Evolutionary conservation across 2,888 invertebrate species (phyloP).

Genomic region (Mongoloraphidia duomilia): DNA sequence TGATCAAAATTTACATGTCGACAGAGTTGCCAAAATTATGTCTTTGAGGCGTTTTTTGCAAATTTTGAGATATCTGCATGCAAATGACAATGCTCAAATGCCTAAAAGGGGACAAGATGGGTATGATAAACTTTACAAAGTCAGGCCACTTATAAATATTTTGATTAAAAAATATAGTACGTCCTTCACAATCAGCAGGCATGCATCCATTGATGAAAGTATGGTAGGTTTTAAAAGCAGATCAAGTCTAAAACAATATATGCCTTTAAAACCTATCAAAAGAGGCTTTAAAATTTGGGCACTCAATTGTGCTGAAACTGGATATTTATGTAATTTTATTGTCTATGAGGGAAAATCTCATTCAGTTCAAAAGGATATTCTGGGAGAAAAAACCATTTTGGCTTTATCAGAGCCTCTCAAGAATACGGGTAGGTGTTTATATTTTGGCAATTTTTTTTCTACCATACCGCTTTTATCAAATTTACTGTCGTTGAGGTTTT

Average conservation of each 20-base stretch:
- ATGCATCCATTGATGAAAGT: no score
- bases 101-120: conserved; percentile 2
- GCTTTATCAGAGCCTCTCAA: conserved; percentile 16
- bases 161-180: no score
- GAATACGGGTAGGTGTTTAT: conserved; percentile 16
- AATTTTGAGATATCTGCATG: background rate
- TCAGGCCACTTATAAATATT: no score
- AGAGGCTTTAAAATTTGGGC: no score
- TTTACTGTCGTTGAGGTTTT: conserved; percentile 14
- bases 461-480: conserved; percentile 16
- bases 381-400: conserved; percentile 18
- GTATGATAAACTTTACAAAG: no score
- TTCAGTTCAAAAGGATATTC: background rate
- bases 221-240: no score
- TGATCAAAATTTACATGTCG: background rate
- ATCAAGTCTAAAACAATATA: no score
- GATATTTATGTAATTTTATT: no score
- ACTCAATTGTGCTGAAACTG: no score
- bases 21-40: background rate
- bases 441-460: conserved; percentile 20
- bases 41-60: background rate
- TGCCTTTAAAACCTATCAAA: no score
- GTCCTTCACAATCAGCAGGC: no score
- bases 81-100: background rate
- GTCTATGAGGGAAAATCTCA: no score